Evolutionary conservation across 2,797 vertebrate species (phyloP).

Genomic region (Channa striata): DNA sequence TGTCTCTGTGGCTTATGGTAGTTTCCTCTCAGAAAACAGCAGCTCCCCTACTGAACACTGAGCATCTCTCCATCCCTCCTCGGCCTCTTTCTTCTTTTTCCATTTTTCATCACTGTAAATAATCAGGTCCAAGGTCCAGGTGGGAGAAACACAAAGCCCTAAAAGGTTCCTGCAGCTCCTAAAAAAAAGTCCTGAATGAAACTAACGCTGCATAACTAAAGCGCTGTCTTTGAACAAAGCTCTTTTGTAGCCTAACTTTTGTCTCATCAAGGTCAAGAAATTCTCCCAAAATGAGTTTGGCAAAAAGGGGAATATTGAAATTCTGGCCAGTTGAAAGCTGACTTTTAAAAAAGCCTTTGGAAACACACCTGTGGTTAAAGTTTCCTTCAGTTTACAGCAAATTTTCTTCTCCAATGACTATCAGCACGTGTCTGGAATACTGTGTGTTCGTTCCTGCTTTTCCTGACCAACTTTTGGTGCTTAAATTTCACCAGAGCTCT

Average conservation of each 20-base stretch:
- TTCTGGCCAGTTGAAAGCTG: too few relatives aligned
- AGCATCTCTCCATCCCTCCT: constrained; percentile 3
- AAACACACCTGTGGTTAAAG: too few relatives aligned
- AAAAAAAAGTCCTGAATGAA: background rate
- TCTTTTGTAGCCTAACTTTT: background rate
- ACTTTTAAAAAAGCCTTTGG: too few relatives aligned
- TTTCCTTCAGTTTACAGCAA: background rate
- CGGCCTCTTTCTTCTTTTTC: background rate
- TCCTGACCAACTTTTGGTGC: background rate
- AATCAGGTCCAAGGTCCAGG: constrained; percentile 12
- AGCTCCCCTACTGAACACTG: constrained; percentile 16
- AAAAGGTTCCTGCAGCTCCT: background rate
- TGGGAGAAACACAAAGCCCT: background rate
- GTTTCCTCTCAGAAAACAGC: constrained; percentile 52
- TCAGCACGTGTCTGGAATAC: background rate
- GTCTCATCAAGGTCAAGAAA: background rate
- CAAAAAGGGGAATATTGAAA: too few relatives aligned
- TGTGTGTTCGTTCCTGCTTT: background rate
- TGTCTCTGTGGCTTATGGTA: constrained; percentile 51
- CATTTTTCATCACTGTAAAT: constrained; percentile 20
- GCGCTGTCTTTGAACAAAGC: background rate
- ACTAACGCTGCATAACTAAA: background rate
- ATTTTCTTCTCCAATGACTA: background rate
- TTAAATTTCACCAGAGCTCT: background rate
- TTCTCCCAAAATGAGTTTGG: background rate